These are phyloP conservation scores for Tortricodes alternella DNA, from an alignment of 2,888 invertebrate genomes.

Conservation along the genomic window DNA sequence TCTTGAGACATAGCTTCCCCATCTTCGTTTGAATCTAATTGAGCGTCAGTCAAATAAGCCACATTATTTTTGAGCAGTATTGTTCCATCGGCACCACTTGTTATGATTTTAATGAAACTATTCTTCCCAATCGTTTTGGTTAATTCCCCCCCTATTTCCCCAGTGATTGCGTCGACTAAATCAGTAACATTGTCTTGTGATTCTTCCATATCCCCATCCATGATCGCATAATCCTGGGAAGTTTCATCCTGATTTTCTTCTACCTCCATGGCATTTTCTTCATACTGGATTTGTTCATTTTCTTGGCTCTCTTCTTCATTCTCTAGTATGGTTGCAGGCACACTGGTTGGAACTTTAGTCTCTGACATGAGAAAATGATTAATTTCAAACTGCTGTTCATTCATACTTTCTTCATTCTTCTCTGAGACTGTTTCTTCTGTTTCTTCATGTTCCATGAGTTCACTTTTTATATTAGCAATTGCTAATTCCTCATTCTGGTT, in stretches of 20 bases:
- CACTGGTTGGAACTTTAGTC: conserved; percentile 62
- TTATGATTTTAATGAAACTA: conserved; percentile 68
- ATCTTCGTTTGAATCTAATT: conserved; percentile 53
- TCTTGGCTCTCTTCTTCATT: conserved; percentile 69
- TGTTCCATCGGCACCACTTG: conserved; percentile 57
- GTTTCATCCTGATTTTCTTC: conserved; percentile 49
- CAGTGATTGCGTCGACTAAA: conserved; percentile 41
- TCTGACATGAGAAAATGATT: conserved; percentile 66
- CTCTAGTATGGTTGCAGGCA: conserved; percentile 74
- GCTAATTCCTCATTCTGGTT: conserved; percentile 35
- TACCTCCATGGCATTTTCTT: conserved; percentile 52
- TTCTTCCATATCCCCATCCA: conserved; percentile 36
- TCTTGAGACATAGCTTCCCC: conserved; percentile 57
- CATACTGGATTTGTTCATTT: conserved; percentile 44
- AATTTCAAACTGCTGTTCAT: conserved; percentile 54
- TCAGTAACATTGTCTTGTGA: conserved; percentile 38
- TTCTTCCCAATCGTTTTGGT: conserved; percentile 41
- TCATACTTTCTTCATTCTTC: conserved; percentile 27
- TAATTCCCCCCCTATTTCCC: conserved; percentile 38
- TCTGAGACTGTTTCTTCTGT: conserved; percentile 26
- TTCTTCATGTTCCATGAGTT: conserved; percentile 30
- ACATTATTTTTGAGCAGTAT: conserved; percentile 65
- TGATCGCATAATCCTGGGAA: conserved; percentile 43
- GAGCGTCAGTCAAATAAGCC: conserved; percentile 61
- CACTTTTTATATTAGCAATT: conserved; percentile 33